Base-by-base conservation (phyloP, 2,113 vertebrate genomes). In the Trinectes maculatus region DNA sequence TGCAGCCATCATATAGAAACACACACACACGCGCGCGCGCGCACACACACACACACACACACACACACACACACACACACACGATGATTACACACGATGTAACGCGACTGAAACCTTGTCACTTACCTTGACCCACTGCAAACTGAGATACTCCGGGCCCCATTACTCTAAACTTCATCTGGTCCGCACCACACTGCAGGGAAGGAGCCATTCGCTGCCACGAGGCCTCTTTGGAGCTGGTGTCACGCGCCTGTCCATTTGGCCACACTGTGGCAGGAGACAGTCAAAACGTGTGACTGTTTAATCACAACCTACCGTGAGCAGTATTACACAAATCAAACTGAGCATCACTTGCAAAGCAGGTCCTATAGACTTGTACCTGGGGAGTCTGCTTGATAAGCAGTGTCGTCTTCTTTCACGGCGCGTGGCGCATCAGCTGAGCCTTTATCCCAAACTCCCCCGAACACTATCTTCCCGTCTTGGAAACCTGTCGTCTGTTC, bases 1-100 rank as follows among this genome's bases (percentile, higher is more conserved):
- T 77, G 62, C 89, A 91, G 44, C 83, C 85, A 64, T 69, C 19
- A 66, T 72, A 91, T 4, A 86, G 87, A 52, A 82, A 74, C 9
- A 53, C n/a, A n/a, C n/a, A n/a, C n/a, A n/a, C n/a, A n/a, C n/a
- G n/a, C n/a, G n/a, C n/a, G n/a, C n/a, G n/a, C n/a, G n/a, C n/a
- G n/a, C n/a, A n/a, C n/a, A n/a, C n/a, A n/a, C n/a, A n/a, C n/a
- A n/a, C n/a, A n/a, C n/a, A n/a, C n/a, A n/a, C n/a, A n/a, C n/a
- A n/a, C n/a, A n/a, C n/a, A n/a, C n/a, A n/a, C n/a, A n/a, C n/a
- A n/a, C n/a, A n/a, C n/a, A n/a, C n/a, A n/a, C n/a, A n/a, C n/a
- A n/a, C n/a, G n/a, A n/a, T n/a, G n/a, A n/a, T n/a, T n/a, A n/a
- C n/a, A n/a, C n/a, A n/a, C n/a, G n/a, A n/a, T n/a, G n/a, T n/a